These are phyloP conservation scores for Caenorhabditis zanzibari DNA, from an alignment of 2,888 invertebrate species.

Conservation along the genomic window DNA sequence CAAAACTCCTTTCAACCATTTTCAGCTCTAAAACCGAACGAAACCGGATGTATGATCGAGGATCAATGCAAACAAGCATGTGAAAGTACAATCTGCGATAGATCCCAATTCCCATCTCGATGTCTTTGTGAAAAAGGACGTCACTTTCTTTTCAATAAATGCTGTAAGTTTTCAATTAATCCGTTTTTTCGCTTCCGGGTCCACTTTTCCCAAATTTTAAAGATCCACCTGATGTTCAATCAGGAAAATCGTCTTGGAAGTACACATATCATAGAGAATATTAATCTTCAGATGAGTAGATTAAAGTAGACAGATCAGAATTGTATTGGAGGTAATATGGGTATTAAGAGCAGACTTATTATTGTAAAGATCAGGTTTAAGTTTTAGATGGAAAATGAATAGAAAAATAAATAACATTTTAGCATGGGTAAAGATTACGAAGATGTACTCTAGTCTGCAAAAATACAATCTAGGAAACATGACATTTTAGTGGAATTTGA, in stretches of 20 bases:
- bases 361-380: slow-evolving; percentile 19
- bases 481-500: background rate
- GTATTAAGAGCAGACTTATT: slow-evolving; percentile 15
- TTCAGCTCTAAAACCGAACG: slow-evolving; percentile 81
- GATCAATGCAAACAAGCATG: slow-evolving; percentile 82
- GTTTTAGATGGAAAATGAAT: slow-evolving; percentile 21
- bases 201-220: slow-evolving; percentile 6
- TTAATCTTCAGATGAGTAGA: slow-evolving; percentile 20
- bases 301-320: slow-evolving; percentile 39
- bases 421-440: background rate
- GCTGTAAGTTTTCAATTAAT: slow-evolving; percentile 75
- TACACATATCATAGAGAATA: background rate
- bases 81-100: slow-evolving; percentile 80
- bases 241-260: background rate
- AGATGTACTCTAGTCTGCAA: background rate
- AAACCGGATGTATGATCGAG: slow-evolving; percentile 81
- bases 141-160: slow-evolving; percentile 82
- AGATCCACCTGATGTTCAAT: slow-evolving; percentile 3
- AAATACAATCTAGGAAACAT: background rate
- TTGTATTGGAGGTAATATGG: slow-evolving; percentile 27
- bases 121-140: slow-evolving; percentile 80
- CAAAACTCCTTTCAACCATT: background rate
- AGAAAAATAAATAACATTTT: background rate
- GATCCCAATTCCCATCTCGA: slow-evolving; percentile 68
- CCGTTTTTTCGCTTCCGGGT: slow-evolving; percentile 2